Conservation (phyloP, 2,113 vertebrate species). For the Anoplopoma fimbria region DNA sequence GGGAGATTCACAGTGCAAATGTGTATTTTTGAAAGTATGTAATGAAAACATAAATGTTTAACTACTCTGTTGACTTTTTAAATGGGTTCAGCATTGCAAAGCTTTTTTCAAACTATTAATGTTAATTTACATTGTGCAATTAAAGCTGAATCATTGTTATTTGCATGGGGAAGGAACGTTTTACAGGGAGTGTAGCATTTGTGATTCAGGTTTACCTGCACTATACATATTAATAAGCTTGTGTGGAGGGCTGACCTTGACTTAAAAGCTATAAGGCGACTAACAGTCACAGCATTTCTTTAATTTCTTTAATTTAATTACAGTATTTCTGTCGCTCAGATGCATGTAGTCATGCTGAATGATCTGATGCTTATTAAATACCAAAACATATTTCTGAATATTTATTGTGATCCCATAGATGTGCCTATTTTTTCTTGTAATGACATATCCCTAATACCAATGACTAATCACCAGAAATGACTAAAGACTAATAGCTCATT, state of each 20-base stretch:
- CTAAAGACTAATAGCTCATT: conserved; percentile 48
- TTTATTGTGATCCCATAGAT: conserved; percentile 48
- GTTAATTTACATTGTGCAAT: conserved; percentile 27
- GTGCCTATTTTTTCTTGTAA: conserved; percentile 18
- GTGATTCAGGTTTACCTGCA: neutral
- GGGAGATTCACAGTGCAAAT: conserved; percentile 56
- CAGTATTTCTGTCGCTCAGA: neutral
- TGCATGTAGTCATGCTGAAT: conserved; percentile 18
- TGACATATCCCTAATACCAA: conserved; percentile 26
- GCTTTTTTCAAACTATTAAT: conserved; percentile 27
- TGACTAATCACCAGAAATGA: conserved; percentile 57
- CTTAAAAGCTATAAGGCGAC: neutral
- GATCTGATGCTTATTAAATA: conserved; percentile 8
- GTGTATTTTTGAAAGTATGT: conserved; percentile 60
- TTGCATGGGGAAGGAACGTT: neutral
- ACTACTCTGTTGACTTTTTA: conserved; percentile 25
- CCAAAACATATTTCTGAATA: conserved; percentile 33
- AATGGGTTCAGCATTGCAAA: conserved; percentile 28
- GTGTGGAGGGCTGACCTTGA: neutral
- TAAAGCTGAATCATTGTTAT: conserved; percentile 22
- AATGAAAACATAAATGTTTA: conserved; percentile 57
- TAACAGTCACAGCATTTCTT: neutral
- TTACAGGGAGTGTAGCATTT: conserved; percentile 3
- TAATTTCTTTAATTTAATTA: neutral
- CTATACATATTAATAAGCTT: neutral